Conservation (phyloP, 2,888 invertebrate genomes). For the Podotricha telesiphe region DNA sequence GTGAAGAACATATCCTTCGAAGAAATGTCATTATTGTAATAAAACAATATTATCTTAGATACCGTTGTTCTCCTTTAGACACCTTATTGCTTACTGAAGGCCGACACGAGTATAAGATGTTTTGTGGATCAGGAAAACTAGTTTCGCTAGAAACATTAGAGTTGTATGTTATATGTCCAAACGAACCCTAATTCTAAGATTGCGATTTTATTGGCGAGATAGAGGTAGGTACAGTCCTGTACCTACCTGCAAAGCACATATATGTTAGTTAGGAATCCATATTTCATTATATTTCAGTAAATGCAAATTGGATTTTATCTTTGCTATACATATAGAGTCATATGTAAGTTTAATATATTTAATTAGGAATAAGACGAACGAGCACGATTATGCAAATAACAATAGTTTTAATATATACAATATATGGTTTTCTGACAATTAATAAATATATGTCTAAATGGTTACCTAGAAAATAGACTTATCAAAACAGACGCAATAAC, state of each 20-base stretch:
- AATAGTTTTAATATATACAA: neutral
- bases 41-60: conserved; percentile 20
- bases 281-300: neutral
- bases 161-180: conserved; percentile 43
- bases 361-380: neutral
- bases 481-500: too few relatives aligned
- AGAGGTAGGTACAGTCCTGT: too few relatives aligned
- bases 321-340: neutral
- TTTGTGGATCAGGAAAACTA: conserved; percentile 59
- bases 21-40: conserved; percentile 57
- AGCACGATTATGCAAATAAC: too few relatives aligned
- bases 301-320: neutral
- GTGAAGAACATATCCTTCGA: conserved; percentile 57
- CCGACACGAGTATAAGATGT: conserved; percentile 45
- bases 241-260: too few relatives aligned
- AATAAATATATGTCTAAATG: neutral
- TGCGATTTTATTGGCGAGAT: conserved; percentile 37
- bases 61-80: conserved; percentile 62
- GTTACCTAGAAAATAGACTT: too few relatives aligned
- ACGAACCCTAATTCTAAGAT: conserved; percentile 50
- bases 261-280: conserved; percentile 26
- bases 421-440: neutral
- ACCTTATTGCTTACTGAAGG: conserved; percentile 56
- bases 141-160: conserved; percentile 48
- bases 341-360: neutral